phyloP scores from a whole-genome alignment of 1,140 invertebrate genomes.

The Zophobas morio region DNA sequence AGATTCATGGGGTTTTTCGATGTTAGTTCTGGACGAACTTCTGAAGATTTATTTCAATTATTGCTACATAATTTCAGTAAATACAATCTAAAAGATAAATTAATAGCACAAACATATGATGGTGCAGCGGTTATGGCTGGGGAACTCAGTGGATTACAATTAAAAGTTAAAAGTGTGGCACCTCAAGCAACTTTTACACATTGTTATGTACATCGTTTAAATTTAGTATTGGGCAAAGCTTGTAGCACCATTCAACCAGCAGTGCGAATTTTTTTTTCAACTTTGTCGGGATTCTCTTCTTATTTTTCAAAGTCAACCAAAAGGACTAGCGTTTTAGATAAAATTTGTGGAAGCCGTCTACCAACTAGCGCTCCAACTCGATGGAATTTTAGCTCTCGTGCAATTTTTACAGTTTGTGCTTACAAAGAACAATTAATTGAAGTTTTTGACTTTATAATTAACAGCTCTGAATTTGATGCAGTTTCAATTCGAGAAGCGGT shows the following conservation, averaged over 20 bases:
- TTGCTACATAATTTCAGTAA: conserved; percentile 9
- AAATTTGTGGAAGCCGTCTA: conserved; percentile 20
- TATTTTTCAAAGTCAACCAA: conserved; percentile 47
- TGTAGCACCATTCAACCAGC: conserved; percentile 20
- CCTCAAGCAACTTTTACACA: conserved; percentile 8
- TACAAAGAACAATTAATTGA: conserved; percentile 31
- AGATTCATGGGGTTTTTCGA: conserved; percentile 57
- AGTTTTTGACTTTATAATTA: conserved; percentile 35
- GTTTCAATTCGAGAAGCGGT: neutral
- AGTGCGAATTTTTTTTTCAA: conserved; percentile 34
- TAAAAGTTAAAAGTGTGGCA: conserved; percentile 27
- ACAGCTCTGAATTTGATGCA: neutral
- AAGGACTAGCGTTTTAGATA: conserved; percentile 30
- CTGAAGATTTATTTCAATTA: conserved; percentile 35
- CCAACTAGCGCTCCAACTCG: conserved; percentile 17
- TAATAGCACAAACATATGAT: conserved; percentile 50
- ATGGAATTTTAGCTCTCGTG: conserved; percentile 33
- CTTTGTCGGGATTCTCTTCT: conserved; percentile 35
- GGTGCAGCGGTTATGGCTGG: conserved; percentile 47
- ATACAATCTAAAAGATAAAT: conserved; percentile 43
- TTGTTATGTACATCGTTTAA: conserved; percentile 23
- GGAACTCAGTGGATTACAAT: conserved; percentile 15
- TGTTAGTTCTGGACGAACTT: conserved; percentile 51
- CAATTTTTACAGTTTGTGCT: conserved; percentile 22
- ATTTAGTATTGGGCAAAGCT: conserved; percentile 20